Conservation (phyloP, 1,140 invertebrate genomes). For the Pseudomyrmex cubaensis region DNA sequence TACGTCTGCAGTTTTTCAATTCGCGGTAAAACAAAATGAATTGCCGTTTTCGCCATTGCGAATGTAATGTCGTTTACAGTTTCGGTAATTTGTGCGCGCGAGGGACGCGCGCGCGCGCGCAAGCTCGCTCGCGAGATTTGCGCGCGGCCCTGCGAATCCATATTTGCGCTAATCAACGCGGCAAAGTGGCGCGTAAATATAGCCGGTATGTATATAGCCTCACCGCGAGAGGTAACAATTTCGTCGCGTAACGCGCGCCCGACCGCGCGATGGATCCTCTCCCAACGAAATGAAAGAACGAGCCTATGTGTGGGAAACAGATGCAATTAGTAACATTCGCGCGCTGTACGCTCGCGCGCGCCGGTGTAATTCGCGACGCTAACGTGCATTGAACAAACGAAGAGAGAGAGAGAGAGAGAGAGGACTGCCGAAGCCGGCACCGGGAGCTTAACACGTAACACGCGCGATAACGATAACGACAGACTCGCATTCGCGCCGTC, state of each 20-base stretch:
- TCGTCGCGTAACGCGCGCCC: not conserved
- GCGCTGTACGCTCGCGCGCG: not conserved
- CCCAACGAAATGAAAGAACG: slow-evolving; percentile 41
- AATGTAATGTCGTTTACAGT: slow-evolving; percentile 55
- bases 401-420: no score
- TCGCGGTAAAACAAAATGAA: slow-evolving; percentile 35
- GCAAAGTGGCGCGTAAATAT: slow-evolving; percentile 37
- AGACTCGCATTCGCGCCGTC: slow-evolving; percentile 41
- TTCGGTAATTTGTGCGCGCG: slow-evolving; percentile 32
- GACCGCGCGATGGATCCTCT: not conserved
- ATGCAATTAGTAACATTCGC: slow-evolving; percentile 32
- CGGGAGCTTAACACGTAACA: slow-evolving; percentile 58
- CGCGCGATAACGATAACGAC: slow-evolving; percentile 67
- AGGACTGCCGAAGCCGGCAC: not conserved
- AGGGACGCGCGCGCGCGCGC: not conserved
- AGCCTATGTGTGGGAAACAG: slow-evolving; percentile 1
- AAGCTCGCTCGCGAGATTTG: slow-evolving; percentile 3
- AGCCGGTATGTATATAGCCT: not conserved
- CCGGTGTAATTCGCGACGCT: slow-evolving; percentile 20
- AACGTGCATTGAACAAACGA: slow-evolving; percentile 44
- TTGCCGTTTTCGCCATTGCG: slow-evolving; percentile 38
- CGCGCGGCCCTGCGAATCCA: not conserved
- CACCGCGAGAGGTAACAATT: not conserved
- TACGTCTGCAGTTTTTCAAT: slow-evolving; percentile 28
- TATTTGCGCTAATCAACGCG: slow-evolving; percentile 56